Conservation (phyloP, 2,888 invertebrate genomes). For the Cephus runcator region DNA sequence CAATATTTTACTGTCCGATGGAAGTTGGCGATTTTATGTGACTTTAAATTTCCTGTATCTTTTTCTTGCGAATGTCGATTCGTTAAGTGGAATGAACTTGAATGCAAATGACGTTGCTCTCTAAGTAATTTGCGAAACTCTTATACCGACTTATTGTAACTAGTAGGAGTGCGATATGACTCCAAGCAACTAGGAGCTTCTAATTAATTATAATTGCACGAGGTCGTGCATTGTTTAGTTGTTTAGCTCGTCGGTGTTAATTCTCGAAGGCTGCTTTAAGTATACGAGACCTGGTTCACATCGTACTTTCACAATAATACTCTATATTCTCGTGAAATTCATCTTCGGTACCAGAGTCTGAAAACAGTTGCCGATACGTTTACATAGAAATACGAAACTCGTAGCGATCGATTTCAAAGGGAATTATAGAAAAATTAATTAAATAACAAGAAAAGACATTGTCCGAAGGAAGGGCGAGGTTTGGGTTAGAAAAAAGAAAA, state of each 20-base stretch:
- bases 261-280: conserved; percentile 2
- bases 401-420: background rate
- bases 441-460: background rate
- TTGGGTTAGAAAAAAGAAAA: background rate
- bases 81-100: background rate
- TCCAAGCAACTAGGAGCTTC: background rate
- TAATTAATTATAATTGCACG: conserved; percentile 9
- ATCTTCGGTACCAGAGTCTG: background rate
- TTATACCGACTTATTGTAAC: background rate
- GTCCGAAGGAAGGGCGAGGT: background rate
- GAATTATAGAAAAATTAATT: background rate
- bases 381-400: background rate
- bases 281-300: conserved; percentile 28
- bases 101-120: background rate
- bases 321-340: background rate
- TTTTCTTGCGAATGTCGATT: background rate
- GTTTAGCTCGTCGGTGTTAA: conserved; percentile 1
- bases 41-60: background rate
- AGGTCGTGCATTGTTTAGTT: conserved; percentile 20
- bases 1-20: background rate
- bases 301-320: conserved; percentile 27
- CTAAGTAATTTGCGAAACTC: background rate
- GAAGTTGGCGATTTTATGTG: background rate
- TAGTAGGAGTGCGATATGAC: background rate
- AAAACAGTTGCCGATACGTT: background rate